phyloP scores from a whole-genome alignment of 2,888 invertebrate species.

The Sphinx pinastri region DNA sequence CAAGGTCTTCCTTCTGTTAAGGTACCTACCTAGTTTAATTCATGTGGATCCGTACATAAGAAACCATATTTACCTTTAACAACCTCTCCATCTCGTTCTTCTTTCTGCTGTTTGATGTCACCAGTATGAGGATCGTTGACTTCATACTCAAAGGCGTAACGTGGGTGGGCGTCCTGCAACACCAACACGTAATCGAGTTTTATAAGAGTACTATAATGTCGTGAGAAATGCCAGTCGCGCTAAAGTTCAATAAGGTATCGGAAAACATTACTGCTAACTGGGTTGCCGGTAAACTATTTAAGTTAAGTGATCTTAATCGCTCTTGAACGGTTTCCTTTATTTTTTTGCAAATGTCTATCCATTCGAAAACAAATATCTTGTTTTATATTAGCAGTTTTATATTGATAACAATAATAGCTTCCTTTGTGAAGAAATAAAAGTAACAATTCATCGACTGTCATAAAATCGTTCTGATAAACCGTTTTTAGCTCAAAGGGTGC shows the following conservation, averaged over 20 bases:
- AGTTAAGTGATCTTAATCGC: not conserved
- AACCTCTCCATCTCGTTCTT: slow-evolving; percentile 88
- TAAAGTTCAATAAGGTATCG: slow-evolving; percentile 46
- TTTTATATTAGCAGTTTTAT: too few species aligned
- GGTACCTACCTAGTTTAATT: too few species aligned
- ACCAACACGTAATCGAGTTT: slow-evolving; percentile 40
- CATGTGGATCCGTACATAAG: not conserved
- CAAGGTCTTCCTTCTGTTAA: too few species aligned
- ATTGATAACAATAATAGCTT: not conserved
- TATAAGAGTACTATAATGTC: slow-evolving; percentile 45
- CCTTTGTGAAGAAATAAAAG: not conserved
- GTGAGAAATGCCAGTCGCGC: slow-evolving; percentile 56
- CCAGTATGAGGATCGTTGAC: slow-evolving; percentile 90
- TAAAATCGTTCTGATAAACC: not conserved
- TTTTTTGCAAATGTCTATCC: too few species aligned
- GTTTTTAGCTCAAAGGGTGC: slow-evolving; percentile 1
- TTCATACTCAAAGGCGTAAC: slow-evolving; percentile 89
- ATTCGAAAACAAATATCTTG: too few species aligned
- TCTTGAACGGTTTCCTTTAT: not conserved
- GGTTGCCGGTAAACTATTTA: slow-evolving; percentile 9
- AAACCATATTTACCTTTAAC: slow-evolving; percentile 82
- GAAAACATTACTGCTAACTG: slow-evolving; percentile 29
- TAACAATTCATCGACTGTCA: not conserved
- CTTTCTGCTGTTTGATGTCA: slow-evolving; percentile 89
- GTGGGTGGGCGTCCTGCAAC: slow-evolving; percentile 85